Percentiles rank a stretch among this genome's conserved stretches.
These are phyloP conservation scores for Lepidurus packardi DNA, from an alignment of 1,140 invertebrate genomes.

Conservation along the genomic window DNA sequence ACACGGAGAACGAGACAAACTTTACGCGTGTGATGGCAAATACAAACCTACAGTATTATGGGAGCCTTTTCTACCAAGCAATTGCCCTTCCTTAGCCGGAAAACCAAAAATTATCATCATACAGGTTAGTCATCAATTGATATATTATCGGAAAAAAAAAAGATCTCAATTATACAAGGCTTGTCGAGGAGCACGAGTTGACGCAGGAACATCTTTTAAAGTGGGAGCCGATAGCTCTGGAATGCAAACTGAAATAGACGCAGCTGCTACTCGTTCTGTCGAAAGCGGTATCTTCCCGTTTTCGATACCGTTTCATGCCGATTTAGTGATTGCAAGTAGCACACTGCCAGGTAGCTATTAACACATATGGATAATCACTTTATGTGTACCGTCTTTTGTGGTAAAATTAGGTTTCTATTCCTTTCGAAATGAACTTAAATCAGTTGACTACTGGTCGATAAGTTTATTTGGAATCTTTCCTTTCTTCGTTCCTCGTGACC, in stretches of 20 bases:
- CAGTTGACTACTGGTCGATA: neutral
- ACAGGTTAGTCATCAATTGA: slow-evolving; percentile 50
- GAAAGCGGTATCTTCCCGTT: slow-evolving; percentile 63
- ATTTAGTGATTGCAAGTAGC: slow-evolving; percentile 89
- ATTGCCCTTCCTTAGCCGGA: slow-evolving; percentile 76
- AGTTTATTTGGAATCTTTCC: neutral
- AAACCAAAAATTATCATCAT: slow-evolving; percentile 91
- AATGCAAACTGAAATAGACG: neutral
- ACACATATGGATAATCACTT: neutral
- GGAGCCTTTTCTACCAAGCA: slow-evolving; percentile 76
- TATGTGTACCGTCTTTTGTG: neutral
- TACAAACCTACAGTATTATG: slow-evolving; percentile 78
- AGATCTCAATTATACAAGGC: slow-evolving; percentile 53
- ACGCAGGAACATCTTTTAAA: slow-evolving; percentile 51
- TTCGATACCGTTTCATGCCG: slow-evolving; percentile 84
- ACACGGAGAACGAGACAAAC: slow-evolving; percentile 79
- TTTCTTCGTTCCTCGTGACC: neutral
- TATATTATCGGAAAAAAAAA: neutral
- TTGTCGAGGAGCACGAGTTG: slow-evolving; percentile 79
- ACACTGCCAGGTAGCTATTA: slow-evolving; percentile 70
- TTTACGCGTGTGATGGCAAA: slow-evolving; percentile 79
- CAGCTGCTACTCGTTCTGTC: slow-evolving; percentile 45
- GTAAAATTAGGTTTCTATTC: neutral
- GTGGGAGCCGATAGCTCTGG: neutral
- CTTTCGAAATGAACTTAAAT: neutral